Percentiles rank a stretch among this genome's conserved stretches.
These are phyloP conservation scores for Parapsyche elsis DNA, from an alignment of 1,140 invertebrate genomes.

Conservation along the genomic window DNA sequence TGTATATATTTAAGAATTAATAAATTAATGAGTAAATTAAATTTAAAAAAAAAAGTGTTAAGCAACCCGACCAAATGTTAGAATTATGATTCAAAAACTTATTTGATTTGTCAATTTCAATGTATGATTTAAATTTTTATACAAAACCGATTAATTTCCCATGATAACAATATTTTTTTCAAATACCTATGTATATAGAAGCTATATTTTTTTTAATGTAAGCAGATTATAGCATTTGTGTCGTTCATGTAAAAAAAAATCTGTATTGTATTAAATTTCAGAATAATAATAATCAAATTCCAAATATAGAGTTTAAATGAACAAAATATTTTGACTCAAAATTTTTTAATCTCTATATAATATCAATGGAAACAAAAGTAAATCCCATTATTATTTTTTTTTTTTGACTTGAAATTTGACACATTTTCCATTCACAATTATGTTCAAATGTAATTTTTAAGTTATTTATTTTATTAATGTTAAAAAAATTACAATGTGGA, in stretches of 20 bases:
- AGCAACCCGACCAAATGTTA: slow-evolving; percentile 40
- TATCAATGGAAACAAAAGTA: too few relatives aligned
- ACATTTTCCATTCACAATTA: slow-evolving; percentile 11
- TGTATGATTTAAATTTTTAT: background rate
- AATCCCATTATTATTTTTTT: too few relatives aligned
- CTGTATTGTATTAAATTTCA: too few relatives aligned
- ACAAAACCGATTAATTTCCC: background rate
- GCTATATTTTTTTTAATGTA: background rate
- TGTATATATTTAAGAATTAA: slow-evolving; percentile 13
- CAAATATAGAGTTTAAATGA: too few relatives aligned
- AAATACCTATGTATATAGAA: background rate
- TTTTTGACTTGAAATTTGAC: slow-evolving; percentile 1
- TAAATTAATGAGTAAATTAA: background rate
- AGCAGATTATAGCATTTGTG: background rate
- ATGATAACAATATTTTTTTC: background rate
- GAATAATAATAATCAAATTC: too few relatives aligned
- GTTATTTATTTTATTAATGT: slow-evolving; percentile 26
- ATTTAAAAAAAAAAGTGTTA: background rate
- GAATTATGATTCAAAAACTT: slow-evolving; percentile 21
- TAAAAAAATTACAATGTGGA: background rate
- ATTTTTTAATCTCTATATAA: too few relatives aligned
- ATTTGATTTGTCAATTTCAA: slow-evolving; percentile 12
- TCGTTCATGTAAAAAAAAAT: background rate
- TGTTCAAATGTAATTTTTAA: slow-evolving; percentile 24
- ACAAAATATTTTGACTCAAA: too few relatives aligned